phyloP scores from a whole-genome alignment of 2,888 invertebrate genomes.

The Tromatobia lineatoria region DNA sequence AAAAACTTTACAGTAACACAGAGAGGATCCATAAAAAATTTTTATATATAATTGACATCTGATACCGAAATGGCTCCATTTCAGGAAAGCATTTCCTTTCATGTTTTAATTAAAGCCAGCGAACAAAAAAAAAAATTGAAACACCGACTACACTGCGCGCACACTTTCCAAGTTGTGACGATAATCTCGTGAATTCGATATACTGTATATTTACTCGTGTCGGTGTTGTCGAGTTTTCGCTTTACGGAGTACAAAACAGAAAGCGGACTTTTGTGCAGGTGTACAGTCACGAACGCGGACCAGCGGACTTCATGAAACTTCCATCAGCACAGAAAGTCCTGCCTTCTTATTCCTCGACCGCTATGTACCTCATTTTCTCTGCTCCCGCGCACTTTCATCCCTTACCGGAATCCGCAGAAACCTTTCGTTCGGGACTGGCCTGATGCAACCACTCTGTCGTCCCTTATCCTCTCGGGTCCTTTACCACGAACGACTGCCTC shows the following conservation, averaged over 20 bases:
- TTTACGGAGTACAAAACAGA: conserved; percentile 36
- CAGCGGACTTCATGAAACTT: conserved; percentile 75
- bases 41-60: no score
- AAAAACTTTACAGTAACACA: no score
- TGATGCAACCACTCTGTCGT: conserved; percentile 37
- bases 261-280: conserved; percentile 15
- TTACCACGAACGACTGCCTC: conserved; percentile 21
- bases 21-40: no score
- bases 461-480: conserved; percentile 43
- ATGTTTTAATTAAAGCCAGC: not conserved
- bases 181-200: conserved; percentile 30
- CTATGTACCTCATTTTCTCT: conserved; percentile 34
- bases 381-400: conserved; percentile 22
- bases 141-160: not conserved
- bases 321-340: conserved; percentile 63
- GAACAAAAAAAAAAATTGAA: not conserved
- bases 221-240: conserved; percentile 72
- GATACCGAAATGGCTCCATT: not conserved
- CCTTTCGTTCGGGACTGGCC: conserved; percentile 16
- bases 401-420: not conserved
- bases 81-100: not conserved
- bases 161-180: conserved; percentile 23
- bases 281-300: not conserved
- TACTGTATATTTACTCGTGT: conserved; percentile 42
- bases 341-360: conserved; percentile 35